Conservation (phyloP, 2,888 invertebrate genomes). For the Leptinotarsa peninsularis region DNA sequence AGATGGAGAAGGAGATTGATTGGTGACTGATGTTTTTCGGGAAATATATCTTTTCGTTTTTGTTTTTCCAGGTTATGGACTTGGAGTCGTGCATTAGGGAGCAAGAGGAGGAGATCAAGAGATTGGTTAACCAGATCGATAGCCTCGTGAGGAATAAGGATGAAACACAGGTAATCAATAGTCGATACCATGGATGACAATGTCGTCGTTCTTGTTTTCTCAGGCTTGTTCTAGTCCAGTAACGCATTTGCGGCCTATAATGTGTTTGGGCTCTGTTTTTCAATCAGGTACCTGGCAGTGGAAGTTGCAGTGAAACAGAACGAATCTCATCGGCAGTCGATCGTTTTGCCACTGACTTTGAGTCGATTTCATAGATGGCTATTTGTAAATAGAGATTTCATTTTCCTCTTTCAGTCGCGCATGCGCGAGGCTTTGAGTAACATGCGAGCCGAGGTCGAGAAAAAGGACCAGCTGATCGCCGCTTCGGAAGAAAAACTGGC, state of each 20-base stretch:
- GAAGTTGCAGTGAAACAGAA: too few relatives aligned
- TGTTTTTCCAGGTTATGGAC: constrained; percentile 64
- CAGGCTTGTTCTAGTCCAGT: too few relatives aligned
- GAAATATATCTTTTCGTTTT: not conserved
- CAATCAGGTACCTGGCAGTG: too few relatives aligned
- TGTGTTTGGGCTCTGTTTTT: too few relatives aligned
- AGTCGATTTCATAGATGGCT: too few relatives aligned
- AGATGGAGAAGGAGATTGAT: not conserved
- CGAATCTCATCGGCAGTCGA: too few relatives aligned
- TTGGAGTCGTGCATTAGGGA: constrained; percentile 70
- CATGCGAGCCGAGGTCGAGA: constrained; percentile 59
- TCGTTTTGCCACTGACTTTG: too few relatives aligned
- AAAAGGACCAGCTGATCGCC: constrained; percentile 58
- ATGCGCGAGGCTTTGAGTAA: constrained; percentile 41
- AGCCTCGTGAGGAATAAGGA: constrained; percentile 61
- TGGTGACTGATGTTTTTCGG: not conserved
- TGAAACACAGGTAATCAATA: constrained; percentile 58
- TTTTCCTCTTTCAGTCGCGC: constrained; percentile 35
- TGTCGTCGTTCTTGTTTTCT: too few relatives aligned
- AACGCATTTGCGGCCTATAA: too few relatives aligned
- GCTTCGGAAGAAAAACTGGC: constrained; percentile 59
- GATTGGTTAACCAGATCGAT: constrained; percentile 69
- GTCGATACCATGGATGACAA: too few relatives aligned
- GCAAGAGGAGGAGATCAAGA: constrained; percentile 71
- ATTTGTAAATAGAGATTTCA: too few relatives aligned